Base-by-base conservation (phyloP, 2,113 vertebrate species). In the Gorilla gorilla region DNA sequence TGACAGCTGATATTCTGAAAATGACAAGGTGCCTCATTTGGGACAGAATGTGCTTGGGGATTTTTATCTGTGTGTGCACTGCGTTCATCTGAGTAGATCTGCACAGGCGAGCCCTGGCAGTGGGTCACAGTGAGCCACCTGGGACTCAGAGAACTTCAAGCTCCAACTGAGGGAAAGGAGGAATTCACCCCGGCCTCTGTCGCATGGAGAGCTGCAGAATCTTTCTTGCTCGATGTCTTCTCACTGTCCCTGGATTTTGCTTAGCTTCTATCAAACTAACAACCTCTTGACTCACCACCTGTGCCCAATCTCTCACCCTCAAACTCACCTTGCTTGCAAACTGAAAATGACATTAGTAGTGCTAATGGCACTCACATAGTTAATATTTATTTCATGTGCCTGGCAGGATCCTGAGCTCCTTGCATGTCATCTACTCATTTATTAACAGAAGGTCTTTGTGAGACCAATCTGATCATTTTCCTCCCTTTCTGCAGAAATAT, bases 1-100 rank as follows among this genome's bases (percentile, higher is more conserved):
- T 96, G 93, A 96, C 93, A 94, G 92, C 72, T 82, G 90, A 89
- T 93, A 70, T 45, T 94, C 82, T 89, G 82, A 79, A 87, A 87
- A 95, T 92, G 96, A 97, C 89, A 94, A 66, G 88, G n/a, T 40
- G 12, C 57, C 78, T 87, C 89, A 43, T 66, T 93, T 45, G 89
- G 94, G 92, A 94, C 86, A 61, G 73, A 90, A 32, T 78, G 87
- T 93, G 61, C 94, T 89, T 8, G 5, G 85, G 38, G 87, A 89
- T 78, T 94, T 91, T 90, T 66, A 95, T 55, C 57, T 78, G 9
- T 72, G 57, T 48, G 11, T 89, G n/a, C 40, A 48, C 79, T 10
- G 55, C 35, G 27, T 68, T 96, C 23, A 8, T 90, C 48, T 48
- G 84, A 52, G 66, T 27, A 12, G n/a, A 27, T 45, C 82, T 72